Percentiles rank a stretch among this genome's conserved stretches.
These are phyloP conservation scores for Anguilla megastoma DNA, from an alignment of 2,797 vertebrate species.

Conservation along the genomic window DNA sequence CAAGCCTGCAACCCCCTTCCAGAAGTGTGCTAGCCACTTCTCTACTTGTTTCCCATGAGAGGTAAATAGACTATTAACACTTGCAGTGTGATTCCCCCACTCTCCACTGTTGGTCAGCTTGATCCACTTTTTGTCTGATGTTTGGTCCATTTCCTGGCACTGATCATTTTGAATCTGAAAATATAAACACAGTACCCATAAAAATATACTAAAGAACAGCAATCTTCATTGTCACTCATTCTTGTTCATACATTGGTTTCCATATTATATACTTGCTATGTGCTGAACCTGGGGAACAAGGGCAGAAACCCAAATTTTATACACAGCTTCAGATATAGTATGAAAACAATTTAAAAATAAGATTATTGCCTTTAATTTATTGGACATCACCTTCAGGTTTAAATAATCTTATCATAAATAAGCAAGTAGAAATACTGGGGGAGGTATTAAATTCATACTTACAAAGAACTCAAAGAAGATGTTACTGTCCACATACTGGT, in stretches of 20 bases:
- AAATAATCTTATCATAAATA: background rate
- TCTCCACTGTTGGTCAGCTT: slow-evolving; percentile 86
- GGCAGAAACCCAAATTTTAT: background rate
- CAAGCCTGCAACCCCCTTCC: background rate
- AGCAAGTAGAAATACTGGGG: background rate
- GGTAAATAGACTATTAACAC: background rate
- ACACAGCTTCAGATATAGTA: background rate
- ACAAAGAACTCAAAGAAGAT: slow-evolving; percentile 98
- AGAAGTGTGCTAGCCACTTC: background rate
- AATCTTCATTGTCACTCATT: background rate
- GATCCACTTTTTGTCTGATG: slow-evolving; percentile 86
- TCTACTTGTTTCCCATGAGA: background rate
- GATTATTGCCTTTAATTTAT: background rate
- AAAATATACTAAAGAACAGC: background rate
- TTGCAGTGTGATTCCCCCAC: slow-evolving; percentile 87
- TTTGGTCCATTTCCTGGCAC: slow-evolving; percentile 91
- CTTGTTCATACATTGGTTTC: background rate
- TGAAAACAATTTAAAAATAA: background rate
- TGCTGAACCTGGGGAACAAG: background rate
- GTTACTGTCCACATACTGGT: slow-evolving; percentile 96
- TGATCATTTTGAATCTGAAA: slow-evolving; percentile 96
- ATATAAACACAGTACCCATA: background rate
- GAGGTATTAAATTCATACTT: slow-evolving; percentile 62
- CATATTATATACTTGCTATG: background rate
- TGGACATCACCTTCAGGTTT: background rate